A percentile compares a stretch with the other conserved stretches of the same genome.
These are phyloP conservation scores for Lasioglossum pauxillum DNA, from an alignment of 2,888 invertebrate genomes.

Conservation along the genomic window DNA sequence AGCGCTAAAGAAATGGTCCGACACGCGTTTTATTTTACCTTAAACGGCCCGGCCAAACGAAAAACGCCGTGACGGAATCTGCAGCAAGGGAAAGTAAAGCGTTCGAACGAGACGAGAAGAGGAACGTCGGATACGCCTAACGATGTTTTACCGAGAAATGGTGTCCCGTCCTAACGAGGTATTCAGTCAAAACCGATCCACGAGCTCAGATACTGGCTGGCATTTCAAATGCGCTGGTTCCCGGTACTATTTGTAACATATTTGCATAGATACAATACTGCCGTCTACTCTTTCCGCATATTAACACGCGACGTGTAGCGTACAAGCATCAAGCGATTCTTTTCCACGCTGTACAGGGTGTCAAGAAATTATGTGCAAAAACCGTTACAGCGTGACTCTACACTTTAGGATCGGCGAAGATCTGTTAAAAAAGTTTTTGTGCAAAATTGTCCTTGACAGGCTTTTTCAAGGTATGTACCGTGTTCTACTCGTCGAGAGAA, in stretches of 20 bases:
- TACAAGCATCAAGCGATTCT: too few species aligned
- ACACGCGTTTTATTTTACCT: constrained; percentile 43
- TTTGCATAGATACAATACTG: constrained; percentile 44
- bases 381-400: neutral
- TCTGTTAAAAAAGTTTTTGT: too few species aligned
- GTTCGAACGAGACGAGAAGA: constrained; percentile 18
- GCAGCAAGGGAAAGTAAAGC: constrained; percentile 33
- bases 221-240: constrained; percentile 56
- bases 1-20: neutral
- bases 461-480: too few species aligned
- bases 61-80: constrained; percentile 51
- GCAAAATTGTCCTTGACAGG: too few species aligned
- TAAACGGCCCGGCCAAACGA: constrained; percentile 24
- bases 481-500: too few species aligned
- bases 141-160: constrained; percentile 56
- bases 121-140: constrained; percentile 57
- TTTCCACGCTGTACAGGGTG: neutral
- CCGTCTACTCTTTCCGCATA: constrained; percentile 36
- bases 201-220: constrained; percentile 54
- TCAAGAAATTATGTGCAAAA: neutral
- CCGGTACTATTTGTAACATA: constrained; percentile 60
- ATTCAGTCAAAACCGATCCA: constrained; percentile 66
- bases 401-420: too few species aligned
- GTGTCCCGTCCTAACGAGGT: constrained; percentile 60
- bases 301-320: constrained; percentile 24